phyloP scores from a whole-genome alignment of 2,113 vertebrate genomes.

The Diglossa brunneiventris region DNA sequence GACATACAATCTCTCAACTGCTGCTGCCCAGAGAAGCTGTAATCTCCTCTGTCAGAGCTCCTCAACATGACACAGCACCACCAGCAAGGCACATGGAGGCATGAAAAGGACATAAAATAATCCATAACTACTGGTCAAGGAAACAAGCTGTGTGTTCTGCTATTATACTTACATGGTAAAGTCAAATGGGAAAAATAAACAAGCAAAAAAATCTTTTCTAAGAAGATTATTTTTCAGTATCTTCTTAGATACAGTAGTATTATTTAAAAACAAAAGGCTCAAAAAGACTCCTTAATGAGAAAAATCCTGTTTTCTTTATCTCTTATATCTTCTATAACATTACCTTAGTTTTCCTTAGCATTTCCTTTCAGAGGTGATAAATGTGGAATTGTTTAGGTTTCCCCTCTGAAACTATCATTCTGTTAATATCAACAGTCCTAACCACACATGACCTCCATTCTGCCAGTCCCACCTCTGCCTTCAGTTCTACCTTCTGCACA shows the following conservation, averaged over 20 bases:
- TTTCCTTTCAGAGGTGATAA: not conserved
- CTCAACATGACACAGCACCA: fast-evolving
- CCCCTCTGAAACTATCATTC: not conserved
- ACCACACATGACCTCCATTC: not conserved
- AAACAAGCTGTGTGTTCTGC: not conserved
- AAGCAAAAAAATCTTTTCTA: not conserved
- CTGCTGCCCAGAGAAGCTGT: not conserved
- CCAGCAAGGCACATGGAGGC: not conserved
- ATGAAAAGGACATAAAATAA: not conserved
- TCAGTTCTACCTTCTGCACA: not conserved
- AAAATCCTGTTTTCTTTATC: not conserved
- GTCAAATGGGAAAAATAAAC: not conserved
- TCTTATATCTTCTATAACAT: not conserved
- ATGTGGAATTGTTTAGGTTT: not conserved
- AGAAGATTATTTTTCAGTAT: not conserved
- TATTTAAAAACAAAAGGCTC: not conserved
- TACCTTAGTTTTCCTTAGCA: not conserved
- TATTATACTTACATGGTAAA: not conserved
- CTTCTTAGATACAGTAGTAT: not conserved
- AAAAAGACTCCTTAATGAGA: not conserved
- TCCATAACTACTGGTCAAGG: not conserved
- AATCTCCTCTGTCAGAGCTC: not conserved
- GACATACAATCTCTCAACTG: not conserved
- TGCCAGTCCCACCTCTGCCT: not conserved
- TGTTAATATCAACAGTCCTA: not conserved